Evolutionary conservation across 2,113 vertebrate species (phyloP), one percentile per base, ranked within the genome.

Genomic region (Ascaphus truei): DNA sequence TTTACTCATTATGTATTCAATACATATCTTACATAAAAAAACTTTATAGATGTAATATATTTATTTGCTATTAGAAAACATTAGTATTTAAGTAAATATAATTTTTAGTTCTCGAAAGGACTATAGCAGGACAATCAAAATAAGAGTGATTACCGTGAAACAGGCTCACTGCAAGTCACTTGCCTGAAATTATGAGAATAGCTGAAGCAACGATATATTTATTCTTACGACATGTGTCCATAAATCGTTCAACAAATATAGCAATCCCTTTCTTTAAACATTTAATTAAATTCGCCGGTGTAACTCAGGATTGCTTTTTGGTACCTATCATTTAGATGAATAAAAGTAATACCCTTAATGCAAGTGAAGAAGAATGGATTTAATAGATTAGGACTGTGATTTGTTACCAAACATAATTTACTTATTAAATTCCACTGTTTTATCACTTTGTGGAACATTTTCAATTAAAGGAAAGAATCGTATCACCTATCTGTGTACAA

Each of bases 291-390:
- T 60, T 52, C 33, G 10, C 9, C 45, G 11, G n/a, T 58, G 41
- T 50, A 60, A 57, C 16, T 7, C 31, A 51, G 39, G 56, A 31
- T 30, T 51, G 55, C n/a, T 60, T 37, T 43, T 59, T 22, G 3
- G 43, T 34, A 30, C 41, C 33, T 39, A 48, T 69, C 43, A 60
- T 41, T 37, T 23, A 50, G 43, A 69, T 60, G 66, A 22, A 69
- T 60, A 60, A 51, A 69, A 69, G 66, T 39, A 29, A 69, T 69
- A 51, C 60, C 23, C 56, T 48, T 60, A 69, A 69, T 60, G 66
- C 66, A 30, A 6, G 45, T 20, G 39, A 58, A 45, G 39, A 33
- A 69, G 56, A 60, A 69, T 51, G 45, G 66, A 69, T 69, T 69
- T 41, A 20, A 51, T 20, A 69, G 66, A 37, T 60, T 36, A 41